phyloP scores from a whole-genome alignment of 2,888 invertebrate species.

The Amblyjoppa fuscipennis region DNA sequence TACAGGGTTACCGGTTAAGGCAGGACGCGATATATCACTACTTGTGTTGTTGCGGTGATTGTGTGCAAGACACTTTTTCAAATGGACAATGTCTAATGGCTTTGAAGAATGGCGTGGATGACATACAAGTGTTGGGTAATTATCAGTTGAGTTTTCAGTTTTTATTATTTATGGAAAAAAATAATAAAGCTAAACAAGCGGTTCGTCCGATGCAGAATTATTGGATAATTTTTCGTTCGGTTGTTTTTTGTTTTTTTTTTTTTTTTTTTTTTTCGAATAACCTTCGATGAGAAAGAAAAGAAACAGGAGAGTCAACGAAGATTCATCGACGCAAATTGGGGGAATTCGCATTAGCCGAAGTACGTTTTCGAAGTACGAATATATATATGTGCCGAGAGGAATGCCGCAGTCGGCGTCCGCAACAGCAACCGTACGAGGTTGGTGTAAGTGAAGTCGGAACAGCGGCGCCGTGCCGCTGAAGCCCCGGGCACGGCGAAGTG shows the following conservation, averaged over 20 bases:
- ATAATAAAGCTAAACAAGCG: too few relatives aligned
- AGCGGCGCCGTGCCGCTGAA: slow-evolving; percentile 40
- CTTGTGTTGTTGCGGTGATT: too few relatives aligned
- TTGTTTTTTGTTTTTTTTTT: too few relatives aligned
- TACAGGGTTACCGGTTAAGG: slow-evolving; percentile 5
- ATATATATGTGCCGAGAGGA: neutral
- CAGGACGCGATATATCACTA: neutral
- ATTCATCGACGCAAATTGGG: too few relatives aligned
- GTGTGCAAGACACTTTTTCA: too few relatives aligned
- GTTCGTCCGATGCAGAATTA: too few relatives aligned
- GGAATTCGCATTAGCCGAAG: neutral
- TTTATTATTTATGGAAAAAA: neutral
- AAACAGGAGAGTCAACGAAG: too few relatives aligned
- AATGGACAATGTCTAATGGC: too few relatives aligned
- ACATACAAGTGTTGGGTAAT: neutral
- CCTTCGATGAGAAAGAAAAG: too few relatives aligned
- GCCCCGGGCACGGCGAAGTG: slow-evolving; percentile 70
- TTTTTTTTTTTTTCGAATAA: too few relatives aligned
- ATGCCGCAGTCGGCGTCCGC: slow-evolving; percentile 22
- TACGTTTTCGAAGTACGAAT: neutral
- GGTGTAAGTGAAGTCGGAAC: slow-evolving; percentile 14
- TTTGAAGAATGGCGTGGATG: too few relatives aligned
- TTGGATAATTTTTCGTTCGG: too few relatives aligned
- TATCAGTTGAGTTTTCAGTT: neutral
- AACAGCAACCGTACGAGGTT: slow-evolving; percentile 9